Base-by-base conservation (phyloP, 1,140 invertebrate genomes). In the Cydia fagiglandana region DNA sequence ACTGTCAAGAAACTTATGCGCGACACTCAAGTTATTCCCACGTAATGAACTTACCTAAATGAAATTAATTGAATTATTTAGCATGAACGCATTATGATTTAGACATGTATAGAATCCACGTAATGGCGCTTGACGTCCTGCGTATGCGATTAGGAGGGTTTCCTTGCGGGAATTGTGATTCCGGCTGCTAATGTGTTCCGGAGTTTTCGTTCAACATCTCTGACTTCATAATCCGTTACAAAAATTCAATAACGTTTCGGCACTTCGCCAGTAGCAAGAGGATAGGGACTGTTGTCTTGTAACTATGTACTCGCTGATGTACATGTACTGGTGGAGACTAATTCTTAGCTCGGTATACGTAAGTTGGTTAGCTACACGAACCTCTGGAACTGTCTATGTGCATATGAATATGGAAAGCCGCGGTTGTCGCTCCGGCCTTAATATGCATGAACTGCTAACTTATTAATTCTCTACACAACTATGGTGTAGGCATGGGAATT, bases 361-460 rank as follows among this genome's bases (percentile, higher is more conserved):
- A 70, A 70, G 34, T 70, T 24, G 53, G 73, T 28, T 50, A 45
- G 73, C 45, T 74, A 74, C 73, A 74, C 45, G 47, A 53, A 56
- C 73, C 53, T 53, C 73, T 74, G 73, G 45, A 74, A 74, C 53
- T 75, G 73, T 80, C 77, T 78, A 76, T 75, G 73, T 74, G 70
- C 73, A 74, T 82, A 84, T 87, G 85, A 86, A 87, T 87, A 87
- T 87, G 86, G 77, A 83, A 76, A 79, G 73, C 73, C 82, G 79
- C 76, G 79, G 79, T 80, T 81, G 84, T 80, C 81, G 78, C 73
- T 80, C 76, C 34, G 77, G 78, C 76, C 81, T 87, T 81, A 86
- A 86, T 86, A 87, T 87, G 86, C 81, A 87, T 86, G 84, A 85
- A 83, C 81, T 84, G 77, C 80, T 82, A 87, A 87, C 86, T 84